A percentile compares a stretch with the other conserved stretches of the same genome.
phyloP scores from a whole-genome alignment of 2,113 vertebrate species.

The Vicugna pacos region DNA sequence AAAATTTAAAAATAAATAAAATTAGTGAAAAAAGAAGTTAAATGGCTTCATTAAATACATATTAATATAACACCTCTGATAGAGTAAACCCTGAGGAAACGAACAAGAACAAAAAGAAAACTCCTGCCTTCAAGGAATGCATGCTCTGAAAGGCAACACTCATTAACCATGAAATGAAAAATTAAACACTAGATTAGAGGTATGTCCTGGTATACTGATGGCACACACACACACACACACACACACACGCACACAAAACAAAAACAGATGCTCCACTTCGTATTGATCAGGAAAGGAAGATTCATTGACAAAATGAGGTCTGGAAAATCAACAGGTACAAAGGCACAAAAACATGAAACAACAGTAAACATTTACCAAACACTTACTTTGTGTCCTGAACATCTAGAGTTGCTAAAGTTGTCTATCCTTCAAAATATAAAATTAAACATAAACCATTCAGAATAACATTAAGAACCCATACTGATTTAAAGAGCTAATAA shows the following conservation, averaged over 20 bases:
- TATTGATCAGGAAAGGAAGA: neutral
- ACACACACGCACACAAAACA: neutral
- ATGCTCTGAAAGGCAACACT: neutral
- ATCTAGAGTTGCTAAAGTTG: neutral
- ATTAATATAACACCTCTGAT: neutral
- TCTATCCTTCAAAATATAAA: conserved; percentile 28
- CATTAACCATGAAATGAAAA: neutral
- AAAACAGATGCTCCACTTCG: neutral
- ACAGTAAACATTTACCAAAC: conserved; percentile 12
- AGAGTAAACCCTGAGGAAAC: neutral
- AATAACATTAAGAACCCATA: neutral
- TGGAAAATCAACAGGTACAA: neutral
- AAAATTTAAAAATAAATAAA: no score
- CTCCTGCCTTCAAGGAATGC: neutral
- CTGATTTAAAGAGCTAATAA: conserved; percentile 13
- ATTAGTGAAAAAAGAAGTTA: neutral
- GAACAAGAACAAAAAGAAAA: neutral
- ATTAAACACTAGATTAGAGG: neutral
- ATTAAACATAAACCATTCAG: conserved; percentile 18
- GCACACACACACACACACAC: neutral
- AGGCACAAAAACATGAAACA: neutral
- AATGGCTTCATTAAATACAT: conserved; percentile 4
- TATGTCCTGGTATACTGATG: neutral
- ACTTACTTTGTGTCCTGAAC: neutral
- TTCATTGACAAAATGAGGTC: neutral